Evolutionary conservation across 2,888 invertebrate genomes (phyloP), one percentile per base, ranked within the genome.

Genomic region (Tetranychus truncatus): DNA sequence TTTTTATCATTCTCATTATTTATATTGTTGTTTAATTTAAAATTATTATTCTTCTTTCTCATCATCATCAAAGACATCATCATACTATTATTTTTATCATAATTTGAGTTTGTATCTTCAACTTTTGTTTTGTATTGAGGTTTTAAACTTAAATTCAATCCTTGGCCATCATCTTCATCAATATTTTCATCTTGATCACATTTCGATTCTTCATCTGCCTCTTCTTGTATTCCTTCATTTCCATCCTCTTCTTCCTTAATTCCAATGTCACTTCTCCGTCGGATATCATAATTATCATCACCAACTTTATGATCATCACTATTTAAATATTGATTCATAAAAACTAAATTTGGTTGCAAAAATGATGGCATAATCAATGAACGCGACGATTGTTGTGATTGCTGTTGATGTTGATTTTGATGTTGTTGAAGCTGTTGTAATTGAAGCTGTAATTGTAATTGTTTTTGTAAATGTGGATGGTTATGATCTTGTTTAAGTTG

Each of bases 321-420:
- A 6, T 15, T 55, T 15, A 66, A 72, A n/a, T 75, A 72, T 21
- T 72, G 55, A n/a, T 66, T 75, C 72, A 72, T 72, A 7, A 75
- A 71, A 72, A 75, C 65, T 45, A 75, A 71, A 72, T 75, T 75
- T 7, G 65, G 72, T 20, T 75, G 75, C 44, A 75, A 20, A 45
- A 75, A 75, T 44, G 75, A 75, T 20, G 75, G 75, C 21, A 66
- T 72, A 7, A 66, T 18, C 15, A 72, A 66, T 66, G 55, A 9
- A 55, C 44, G 34, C 45, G 20, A 8, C 66, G 20, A 8, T 67
- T 21, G 55, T 55, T 55, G 55, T 55, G 34, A 34, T 34, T 34
- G 34, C 5, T 34, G 34, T 34, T 3, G 5, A 34, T 34, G 34
- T 34, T 34, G 34, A 3, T 34, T 1, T 34, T 34, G 34, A 3